Percentiles rank a stretch among this genome's conserved stretches.
Conservation (phyloP, 64 coral and sea anemone species). For the Stichodactyla helianthus region DNA sequence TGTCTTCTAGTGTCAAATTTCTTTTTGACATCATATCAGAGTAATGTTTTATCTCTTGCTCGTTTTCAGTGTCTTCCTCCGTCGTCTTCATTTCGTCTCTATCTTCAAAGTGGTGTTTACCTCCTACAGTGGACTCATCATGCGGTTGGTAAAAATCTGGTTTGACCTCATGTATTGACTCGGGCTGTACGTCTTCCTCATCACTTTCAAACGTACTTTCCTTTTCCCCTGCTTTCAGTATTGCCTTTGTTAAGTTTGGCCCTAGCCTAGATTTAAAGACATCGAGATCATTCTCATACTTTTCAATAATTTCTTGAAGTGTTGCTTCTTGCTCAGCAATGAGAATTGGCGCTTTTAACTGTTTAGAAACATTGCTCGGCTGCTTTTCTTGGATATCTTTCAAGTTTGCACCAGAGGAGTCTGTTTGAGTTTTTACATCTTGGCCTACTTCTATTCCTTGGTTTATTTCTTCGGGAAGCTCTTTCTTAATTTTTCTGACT, state of each 20-base stretch:
- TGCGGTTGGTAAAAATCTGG: not conserved
- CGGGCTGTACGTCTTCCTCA: not conserved
- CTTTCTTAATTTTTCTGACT: not conserved
- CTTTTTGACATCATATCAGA: constrained; percentile 17
- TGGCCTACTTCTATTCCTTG: not conserved
- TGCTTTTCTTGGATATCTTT: not conserved
- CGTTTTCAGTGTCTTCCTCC: not conserved
- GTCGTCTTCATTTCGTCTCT: not conserved
- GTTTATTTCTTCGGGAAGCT: not conserved
- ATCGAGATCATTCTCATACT: constrained; percentile 45
- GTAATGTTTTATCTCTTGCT: not conserved
- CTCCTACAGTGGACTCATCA: not conserved
- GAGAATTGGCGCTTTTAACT: not conserved
- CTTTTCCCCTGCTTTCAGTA: not conserved
- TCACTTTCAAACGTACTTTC: not conserved
- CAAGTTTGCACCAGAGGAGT: not conserved
- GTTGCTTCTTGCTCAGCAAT: not conserved
- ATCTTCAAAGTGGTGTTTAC: not conserved
- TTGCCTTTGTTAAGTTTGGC: constrained; percentile 20
- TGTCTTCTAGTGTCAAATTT: not conserved
- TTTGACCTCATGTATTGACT: not conserved
- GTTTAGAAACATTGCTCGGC: not conserved
- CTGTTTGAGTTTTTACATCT: not conserved
- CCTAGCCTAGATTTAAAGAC: constrained; percentile 25
- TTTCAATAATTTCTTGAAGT: constrained; percentile 30